These are phyloP conservation scores for Lepidurus couesii DNA, from an alignment of 1,140 invertebrate species.

Conservation along the genomic window DNA sequence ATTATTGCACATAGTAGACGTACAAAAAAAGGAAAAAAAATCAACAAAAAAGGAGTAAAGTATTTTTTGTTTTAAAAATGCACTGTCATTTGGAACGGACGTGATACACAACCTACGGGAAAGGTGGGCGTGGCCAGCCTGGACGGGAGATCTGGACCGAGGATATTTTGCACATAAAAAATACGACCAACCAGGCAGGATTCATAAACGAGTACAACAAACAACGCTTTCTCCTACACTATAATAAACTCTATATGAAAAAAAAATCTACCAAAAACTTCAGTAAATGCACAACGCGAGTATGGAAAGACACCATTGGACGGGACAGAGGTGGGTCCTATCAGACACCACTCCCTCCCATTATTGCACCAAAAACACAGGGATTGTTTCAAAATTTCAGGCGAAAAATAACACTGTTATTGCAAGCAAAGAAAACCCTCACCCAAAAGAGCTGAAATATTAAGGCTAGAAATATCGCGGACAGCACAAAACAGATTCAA, in stretches of 20 bases:
- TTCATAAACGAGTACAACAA: not conserved
- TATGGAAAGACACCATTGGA: constrained; percentile 18
- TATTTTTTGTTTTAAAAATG: not conserved
- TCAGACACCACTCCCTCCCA: not conserved
- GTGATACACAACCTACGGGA: constrained; percentile 21
- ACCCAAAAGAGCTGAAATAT: not conserved
- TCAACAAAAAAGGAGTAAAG: not conserved
- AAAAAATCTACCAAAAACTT: not conserved
- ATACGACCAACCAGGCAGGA: constrained; percentile 13
- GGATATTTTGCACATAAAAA: constrained; percentile 19
- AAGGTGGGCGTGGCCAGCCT: constrained; percentile 9
- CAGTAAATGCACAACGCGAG: not conserved
- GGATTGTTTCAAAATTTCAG: not conserved
- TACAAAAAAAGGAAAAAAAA: not conserved
- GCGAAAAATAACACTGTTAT: not conserved
- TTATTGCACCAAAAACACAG: constrained; percentile 15
- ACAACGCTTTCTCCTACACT: not conserved
- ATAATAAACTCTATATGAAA: not conserved
- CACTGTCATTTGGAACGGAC: constrained; percentile 21
- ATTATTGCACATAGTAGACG: constrained; percentile 8
- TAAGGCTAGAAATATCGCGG: not conserved
- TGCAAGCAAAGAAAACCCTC: not conserved
- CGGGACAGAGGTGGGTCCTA: not conserved
- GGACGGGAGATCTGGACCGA: constrained; percentile 20
- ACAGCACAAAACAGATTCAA: not conserved